Conservation (phyloP, 2,888 invertebrate species). For the Orthosia gothica region DNA sequence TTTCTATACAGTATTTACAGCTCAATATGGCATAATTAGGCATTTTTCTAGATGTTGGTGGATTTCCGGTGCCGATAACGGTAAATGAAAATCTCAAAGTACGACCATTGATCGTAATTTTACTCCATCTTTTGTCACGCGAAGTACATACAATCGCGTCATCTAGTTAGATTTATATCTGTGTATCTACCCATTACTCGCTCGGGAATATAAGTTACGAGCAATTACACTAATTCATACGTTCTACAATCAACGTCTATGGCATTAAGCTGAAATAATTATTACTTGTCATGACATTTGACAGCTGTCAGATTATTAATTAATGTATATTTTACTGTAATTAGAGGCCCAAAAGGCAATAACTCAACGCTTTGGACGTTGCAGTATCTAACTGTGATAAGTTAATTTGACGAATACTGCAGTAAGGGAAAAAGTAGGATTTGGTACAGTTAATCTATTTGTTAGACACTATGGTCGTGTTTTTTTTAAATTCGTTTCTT, state of each 20-base stretch:
- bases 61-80: too few species aligned
- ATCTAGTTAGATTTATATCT: too few species aligned
- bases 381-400: not conserved
- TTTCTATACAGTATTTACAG: too few species aligned
- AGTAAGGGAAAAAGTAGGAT: not conserved
- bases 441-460: not conserved
- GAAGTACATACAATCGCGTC: too few species aligned
- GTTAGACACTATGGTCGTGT: not conserved
- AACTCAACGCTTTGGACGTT: not conserved
- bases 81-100: too few species aligned
- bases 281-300: slow-evolving; percentile 12
- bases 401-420: not conserved
- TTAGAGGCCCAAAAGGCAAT: not conserved
- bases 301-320: slow-evolving; percentile 39
- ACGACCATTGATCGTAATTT: too few species aligned
- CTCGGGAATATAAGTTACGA: slow-evolving; percentile 9
- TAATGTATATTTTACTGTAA: slow-evolving; percentile 14
- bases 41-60: too few species aligned
- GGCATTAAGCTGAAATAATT: slow-evolving; percentile 20
- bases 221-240: slow-evolving; percentile 18
- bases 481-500: not conserved
- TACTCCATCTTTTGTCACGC: too few species aligned
- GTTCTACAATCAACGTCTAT: slow-evolving; percentile 38
- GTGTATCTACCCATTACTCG: not conserved
- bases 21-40: too few species aligned